Evolutionary conservation across 2,888 invertebrate species (phyloP), one percentile per base, ranked within the genome.

Genomic region (Netelia inedita): DNA sequence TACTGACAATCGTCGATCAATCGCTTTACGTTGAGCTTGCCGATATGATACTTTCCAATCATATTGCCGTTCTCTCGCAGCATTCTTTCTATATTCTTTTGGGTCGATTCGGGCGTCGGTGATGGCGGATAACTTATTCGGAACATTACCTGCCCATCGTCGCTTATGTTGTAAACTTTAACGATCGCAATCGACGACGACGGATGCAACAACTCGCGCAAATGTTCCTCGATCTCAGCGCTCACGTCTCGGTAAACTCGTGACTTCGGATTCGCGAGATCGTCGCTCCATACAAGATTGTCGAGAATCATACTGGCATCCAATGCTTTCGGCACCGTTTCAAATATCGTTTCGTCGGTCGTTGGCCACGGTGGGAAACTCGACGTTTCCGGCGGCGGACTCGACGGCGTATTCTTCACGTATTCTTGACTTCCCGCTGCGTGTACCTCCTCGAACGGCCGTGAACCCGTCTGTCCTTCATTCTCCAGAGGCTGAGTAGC

Each of bases 271-370:
- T 96, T 95, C 50, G 94, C 92, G 61, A 97, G 94, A 23, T 95
- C 95, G 1, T 95, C 94, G 10, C 94, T 94, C 93, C 95, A 97
- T 61, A 95, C 94, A 88, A 96, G 94, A 90, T 96, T 96, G 88
- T 96, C 96, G 50, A 97, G 95, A 81, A 94, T 95, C 76, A 97
- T 91, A 89, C 96, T 95, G 1, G 96, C 96, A 93, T 97, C 96
- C 61, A 97, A 90, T 2, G 96, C 96, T 90, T 95, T 94, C 72
- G 96, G 96, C 86, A 97, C 97, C 95, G 94, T 85, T 83, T 89
- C 87, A 82, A 91, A 91, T 59, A 90, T 78, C 10, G 90, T 90
- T 87, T 93, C 90, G 73, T 93, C 93, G 8, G 93, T 93, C 63
- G 93, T 92, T 53, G 88, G 93, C 93, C 93, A 93, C 2, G 91